Evolutionary conservation across 2,113 vertebrate genomes (phyloP).

Genomic region (Sterrhoptilus dennistouni): DNA sequence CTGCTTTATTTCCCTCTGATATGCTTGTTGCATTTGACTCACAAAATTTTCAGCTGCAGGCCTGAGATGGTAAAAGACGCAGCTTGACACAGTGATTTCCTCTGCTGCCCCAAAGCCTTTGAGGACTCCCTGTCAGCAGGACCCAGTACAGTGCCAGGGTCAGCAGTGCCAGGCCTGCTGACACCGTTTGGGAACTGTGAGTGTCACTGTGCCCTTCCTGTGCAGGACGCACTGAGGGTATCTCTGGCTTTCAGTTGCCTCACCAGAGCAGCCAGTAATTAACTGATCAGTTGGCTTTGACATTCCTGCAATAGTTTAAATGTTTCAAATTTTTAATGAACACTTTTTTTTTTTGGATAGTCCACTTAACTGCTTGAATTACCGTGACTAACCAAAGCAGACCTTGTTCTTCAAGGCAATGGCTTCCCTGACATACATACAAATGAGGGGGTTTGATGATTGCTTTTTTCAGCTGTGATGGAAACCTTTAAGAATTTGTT

Average conservation of each 20-base stretch:
- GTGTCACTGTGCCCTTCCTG: not conserved
- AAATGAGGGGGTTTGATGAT: not conserved
- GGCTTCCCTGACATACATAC: not conserved
- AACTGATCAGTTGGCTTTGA: constrained; percentile 9
- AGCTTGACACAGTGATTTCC: not conserved
- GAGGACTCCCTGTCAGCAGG: not conserved
- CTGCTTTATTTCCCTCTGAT: not conserved
- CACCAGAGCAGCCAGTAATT: not conserved
- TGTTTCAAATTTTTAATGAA: not conserved
- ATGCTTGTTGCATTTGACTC: not conserved
- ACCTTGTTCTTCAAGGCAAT: not conserved
- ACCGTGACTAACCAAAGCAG: not conserved
- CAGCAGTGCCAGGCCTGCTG: not conserved
- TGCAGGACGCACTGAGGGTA: not conserved
- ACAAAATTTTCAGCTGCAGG: not conserved
- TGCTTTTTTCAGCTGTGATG: not conserved
- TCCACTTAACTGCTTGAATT: not conserved
- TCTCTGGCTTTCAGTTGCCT: not conserved
- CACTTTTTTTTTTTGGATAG: not conserved
- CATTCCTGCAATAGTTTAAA: constrained; percentile 5
- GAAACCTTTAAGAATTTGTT: not conserved
- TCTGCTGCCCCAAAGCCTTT: not conserved
- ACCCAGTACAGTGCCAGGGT: not conserved
- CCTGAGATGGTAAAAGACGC: not conserved
- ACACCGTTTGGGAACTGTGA: accelerated